A percentile compares a stretch with the other conserved stretches of the same genome.
phyloP scores from a whole-genome alignment of 2,888 invertebrate species.

The Mythimna impura region DNA sequence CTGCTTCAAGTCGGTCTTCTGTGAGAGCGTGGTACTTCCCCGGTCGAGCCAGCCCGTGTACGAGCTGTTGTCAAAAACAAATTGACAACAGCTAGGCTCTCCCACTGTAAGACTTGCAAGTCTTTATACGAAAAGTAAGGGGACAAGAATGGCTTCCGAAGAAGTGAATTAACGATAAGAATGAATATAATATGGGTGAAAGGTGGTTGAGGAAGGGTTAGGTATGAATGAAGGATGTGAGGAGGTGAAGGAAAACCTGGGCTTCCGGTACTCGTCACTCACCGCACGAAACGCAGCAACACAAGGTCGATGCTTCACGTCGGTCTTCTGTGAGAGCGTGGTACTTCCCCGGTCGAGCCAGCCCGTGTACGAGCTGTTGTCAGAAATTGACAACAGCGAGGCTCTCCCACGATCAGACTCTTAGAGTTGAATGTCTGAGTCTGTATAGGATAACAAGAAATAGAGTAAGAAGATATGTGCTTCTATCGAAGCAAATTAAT shows the following conservation, averaged over 20 bases:
- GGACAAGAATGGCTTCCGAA: too few species aligned
- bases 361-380: slow-evolving; percentile 9
- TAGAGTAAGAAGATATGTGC: not conserved
- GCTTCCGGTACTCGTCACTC: slow-evolving; percentile 24
- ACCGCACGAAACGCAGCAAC: slow-evolving; percentile 14
- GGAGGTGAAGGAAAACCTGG: not conserved
- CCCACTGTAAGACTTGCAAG: not conserved
- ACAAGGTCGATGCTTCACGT: not conserved
- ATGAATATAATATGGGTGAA: not conserved
- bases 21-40: slow-evolving; percentile 47
- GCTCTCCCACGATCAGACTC: slow-evolving; percentile 4
- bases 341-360: slow-evolving; percentile 39
- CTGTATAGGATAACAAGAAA: not conserved
- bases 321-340: slow-evolving; percentile 34
- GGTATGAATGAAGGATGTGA: not conserved
- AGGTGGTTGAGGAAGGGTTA: not conserved
- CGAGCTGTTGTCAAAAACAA: slow-evolving; percentile 4
- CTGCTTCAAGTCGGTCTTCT: slow-evolving; percentile 2
- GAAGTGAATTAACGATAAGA: not conserved
- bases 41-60: slow-evolving; percentile 30
- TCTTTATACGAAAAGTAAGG: too few species aligned
- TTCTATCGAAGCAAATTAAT: too few species aligned
- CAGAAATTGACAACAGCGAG: slow-evolving; percentile 3
- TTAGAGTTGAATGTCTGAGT: too few species aligned
- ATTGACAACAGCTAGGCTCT: slow-evolving; percentile 25